Evolutionary conservation across 2,888 invertebrate genomes (phyloP).

Genomic region (Eupeodes luniger): DNA sequence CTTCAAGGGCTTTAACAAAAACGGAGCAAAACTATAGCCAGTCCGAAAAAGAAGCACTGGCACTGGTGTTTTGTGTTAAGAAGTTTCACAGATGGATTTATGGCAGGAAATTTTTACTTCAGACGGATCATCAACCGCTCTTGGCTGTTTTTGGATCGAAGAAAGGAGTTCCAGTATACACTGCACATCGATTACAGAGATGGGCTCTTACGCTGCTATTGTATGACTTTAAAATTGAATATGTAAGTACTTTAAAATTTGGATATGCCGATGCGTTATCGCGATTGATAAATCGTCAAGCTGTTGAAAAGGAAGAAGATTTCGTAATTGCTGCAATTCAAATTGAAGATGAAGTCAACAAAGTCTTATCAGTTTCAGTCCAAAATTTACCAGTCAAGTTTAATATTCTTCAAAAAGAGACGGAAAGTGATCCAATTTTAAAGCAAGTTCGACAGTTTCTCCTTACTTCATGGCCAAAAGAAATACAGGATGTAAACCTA

Average conservation of each 20-base stretch:
- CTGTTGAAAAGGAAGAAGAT: no score
- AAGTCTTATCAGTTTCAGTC: no score
- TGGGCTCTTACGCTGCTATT: conserved; percentile 43
- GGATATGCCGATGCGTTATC: no score
- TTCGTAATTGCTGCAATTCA: no score
- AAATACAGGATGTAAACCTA: no score
- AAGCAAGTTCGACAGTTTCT: no score
- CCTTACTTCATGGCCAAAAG: no score
- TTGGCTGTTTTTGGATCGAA: conserved; percentile 77
- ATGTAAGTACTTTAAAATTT: conserved; percentile 38
- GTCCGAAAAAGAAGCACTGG: conserved; percentile 75
- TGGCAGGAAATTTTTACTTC: conserved; percentile 29
- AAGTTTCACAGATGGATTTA: conserved; percentile 77
- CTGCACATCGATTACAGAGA: conserved; percentile 43
- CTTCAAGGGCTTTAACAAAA: conserved; percentile 78
- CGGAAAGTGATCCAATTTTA: no score
- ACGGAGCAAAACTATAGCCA: conserved; percentile 80
- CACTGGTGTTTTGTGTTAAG: conserved; percentile 35
- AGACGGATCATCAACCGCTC: conserved; percentile 77
- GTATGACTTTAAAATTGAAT: conserved; percentile 46
- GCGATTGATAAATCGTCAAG: no score
- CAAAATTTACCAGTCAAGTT: no score
- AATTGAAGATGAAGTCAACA: no score
- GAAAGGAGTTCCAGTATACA: conserved; percentile 60
- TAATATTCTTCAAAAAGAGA: no score